Base-by-base conservation (phyloP, 1,140 invertebrate genomes). In the Chrysomallon squamiferum region DNA sequence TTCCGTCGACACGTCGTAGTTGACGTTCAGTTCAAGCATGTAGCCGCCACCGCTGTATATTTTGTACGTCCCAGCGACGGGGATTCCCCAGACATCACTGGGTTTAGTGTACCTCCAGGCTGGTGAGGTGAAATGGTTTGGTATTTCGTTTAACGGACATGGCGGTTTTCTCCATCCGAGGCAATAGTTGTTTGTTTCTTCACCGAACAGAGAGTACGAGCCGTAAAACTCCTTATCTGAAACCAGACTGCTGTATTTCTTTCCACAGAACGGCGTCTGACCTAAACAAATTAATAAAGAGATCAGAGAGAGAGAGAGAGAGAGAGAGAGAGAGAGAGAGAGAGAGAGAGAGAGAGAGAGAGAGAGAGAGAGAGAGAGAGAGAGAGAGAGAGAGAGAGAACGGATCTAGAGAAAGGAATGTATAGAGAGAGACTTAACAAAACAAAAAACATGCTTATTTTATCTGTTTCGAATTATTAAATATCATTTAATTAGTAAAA, bases 21-120 rank as follows among this genome's bases (percentile, higher is more conserved):
- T 77, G 4, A 78, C 71, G 50, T 72, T 65, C 1, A 78, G 65
- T 56, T 78, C 68, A 3, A 72, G 58, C 18, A 80, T 76, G 59
- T 78, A 78, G 22, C 76, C 77, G 11, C 73, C 75, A 9, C 76
- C 77, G 30, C 71, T 62, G 45, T 80, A 80, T 7, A 60, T 68
- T 13, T 52, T 69, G 58, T 75, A 74, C 4, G 59, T 47, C 18
- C 78, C 78, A 38, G 65, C 18, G 6, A 79, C 64, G 1, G 78
- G 73, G 5, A 77, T 32, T 11, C 72, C 72, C 73, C 72, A 76
- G 20, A 74, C 72, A 35, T 75, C 69, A 13, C 61, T 25, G 5
- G 74, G 59, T 27, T 62, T 70, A 3, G 67, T 72, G 65, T 69
- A 75, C 27, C 69, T 65, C 78, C 78, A 80, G 15, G 73, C 73